Conservation (phyloP, 2,797 vertebrate genomes). For the Notoglanidium macrostoma region DNA sequence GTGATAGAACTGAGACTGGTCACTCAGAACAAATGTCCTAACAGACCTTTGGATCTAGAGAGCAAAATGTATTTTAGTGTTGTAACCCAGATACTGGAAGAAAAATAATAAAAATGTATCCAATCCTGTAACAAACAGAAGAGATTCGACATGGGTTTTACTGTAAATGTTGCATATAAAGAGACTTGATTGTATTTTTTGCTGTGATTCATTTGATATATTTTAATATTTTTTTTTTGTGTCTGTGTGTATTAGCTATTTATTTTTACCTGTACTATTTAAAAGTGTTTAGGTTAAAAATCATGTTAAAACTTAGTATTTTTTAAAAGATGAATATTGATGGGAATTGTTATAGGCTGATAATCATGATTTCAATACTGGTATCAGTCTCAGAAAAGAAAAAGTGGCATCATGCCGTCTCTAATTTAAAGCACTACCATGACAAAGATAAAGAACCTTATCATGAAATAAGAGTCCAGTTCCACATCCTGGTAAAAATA, state of each 20-base stretch:
- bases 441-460: not conserved
- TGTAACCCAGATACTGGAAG: not conserved
- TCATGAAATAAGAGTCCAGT: not conserved
- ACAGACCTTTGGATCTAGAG: not conserved
- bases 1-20: not conserved
- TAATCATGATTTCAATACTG: not conserved
- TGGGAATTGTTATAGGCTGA: not conserved
- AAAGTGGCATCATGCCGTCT: not conserved
- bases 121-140: too few species aligned
- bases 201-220: too few species aligned
- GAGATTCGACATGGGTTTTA: too few species aligned
- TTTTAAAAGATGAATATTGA: not conserved
- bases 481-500: not conserved
- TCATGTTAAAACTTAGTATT: not conserved
- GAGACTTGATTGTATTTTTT: too few species aligned
- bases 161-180: too few species aligned
- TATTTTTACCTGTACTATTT: not conserved
- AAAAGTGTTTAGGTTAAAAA: not conserved
- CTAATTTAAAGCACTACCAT: not conserved
- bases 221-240: not conserved
- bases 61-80: not conserved
- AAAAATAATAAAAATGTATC: too few species aligned
- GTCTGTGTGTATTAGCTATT: not conserved
- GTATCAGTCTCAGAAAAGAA: not conserved
- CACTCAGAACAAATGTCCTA: not conserved